Base-by-base conservation (phyloP, 2,888 invertebrate species). In the Drosophila pseudotalamancana region DNA sequence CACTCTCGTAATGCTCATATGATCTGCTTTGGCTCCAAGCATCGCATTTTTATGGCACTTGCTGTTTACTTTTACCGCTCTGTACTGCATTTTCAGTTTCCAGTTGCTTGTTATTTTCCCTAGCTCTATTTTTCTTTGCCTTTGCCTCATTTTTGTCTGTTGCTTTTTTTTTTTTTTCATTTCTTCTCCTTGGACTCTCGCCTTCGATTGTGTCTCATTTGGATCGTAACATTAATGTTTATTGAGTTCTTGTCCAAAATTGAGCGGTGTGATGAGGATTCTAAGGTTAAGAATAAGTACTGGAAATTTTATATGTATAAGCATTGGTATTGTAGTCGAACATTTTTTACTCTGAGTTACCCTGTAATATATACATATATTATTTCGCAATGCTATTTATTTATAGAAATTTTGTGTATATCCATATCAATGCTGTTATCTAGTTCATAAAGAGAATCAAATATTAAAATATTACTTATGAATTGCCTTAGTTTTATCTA, bases 181-280 rank as follows among this genome's bases (percentile, higher is more conserved):
- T 40, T 19, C 34, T 27, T 23, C 6, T 48, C n/a, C 3, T 42
- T 21, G 31, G 40, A 57, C 50, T 29, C 59, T 72, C 53, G 16
- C 48, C 64, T 32, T 9, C 35, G 46, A 63, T 65, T 55, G 55
- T 62, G 77, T 84, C 84, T 84, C 82, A 82, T 74, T 82, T 82
- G 77, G 73, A 80, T 84, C 82, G 69, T 82, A 82, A 84, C 80
- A 80, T 76, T 84, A 76, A 83, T 82, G 80, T 72, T 80, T 83
- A 76, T 73, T 59, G 46, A 29, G 37, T 51, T 71, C 50, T 65
- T 61, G 57, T 40, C 39, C 31, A n/a, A 72, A 72, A 69, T 70
- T 73, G 72, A 70, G 75, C 56, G 40, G 31, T 54, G 29, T 46
- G 31, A 27, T 14, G 25, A 21, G 4, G 31, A 42, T 18, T 27